phyloP scores from a whole-genome alignment of 2,888 invertebrate species.

The Clusia tigrina region DNA sequence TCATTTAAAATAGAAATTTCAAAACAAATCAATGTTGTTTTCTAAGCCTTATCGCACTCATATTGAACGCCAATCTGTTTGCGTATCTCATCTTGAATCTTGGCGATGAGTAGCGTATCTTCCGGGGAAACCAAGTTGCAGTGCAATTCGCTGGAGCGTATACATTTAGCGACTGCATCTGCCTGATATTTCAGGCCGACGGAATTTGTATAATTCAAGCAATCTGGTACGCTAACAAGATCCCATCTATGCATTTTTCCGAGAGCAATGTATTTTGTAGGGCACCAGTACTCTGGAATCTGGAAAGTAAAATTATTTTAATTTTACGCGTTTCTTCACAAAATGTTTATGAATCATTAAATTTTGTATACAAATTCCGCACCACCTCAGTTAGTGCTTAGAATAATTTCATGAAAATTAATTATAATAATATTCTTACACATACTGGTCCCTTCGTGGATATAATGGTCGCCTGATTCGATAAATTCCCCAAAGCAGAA shows the following conservation, averaged over 20 bases:
- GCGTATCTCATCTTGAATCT: conserved; percentile 75
- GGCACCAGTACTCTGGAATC: conserved; percentile 73
- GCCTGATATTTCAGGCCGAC: conserved; percentile 79
- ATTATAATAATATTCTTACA: no score
- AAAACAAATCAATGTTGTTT: no score
- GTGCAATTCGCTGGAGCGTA: conserved; percentile 72
- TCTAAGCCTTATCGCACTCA: conserved; percentile 37
- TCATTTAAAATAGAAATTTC: no score
- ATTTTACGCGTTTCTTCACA: not conserved
- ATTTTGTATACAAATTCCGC: no score
- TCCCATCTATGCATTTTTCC: conserved; percentile 67
- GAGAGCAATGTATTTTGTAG: conserved; percentile 64
- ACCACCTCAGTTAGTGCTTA: no score
- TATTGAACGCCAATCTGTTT: conserved; percentile 74
- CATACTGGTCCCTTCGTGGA: conserved; percentile 47
- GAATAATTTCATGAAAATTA: no score
- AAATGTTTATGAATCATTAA: no score
- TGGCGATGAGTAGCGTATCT: conserved; percentile 73
- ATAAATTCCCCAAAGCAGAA: conserved; percentile 41
- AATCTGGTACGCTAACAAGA: conserved; percentile 68
- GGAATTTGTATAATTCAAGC: conserved; percentile 74
- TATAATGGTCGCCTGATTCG: conserved; percentile 46
- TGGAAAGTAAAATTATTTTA: conserved; percentile 46
- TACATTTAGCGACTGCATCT: conserved; percentile 75
- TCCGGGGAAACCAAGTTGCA: conserved; percentile 72